phyloP scores from a whole-genome alignment of 2,113 vertebrate genomes.

The Quiscalus mexicanus region DNA sequence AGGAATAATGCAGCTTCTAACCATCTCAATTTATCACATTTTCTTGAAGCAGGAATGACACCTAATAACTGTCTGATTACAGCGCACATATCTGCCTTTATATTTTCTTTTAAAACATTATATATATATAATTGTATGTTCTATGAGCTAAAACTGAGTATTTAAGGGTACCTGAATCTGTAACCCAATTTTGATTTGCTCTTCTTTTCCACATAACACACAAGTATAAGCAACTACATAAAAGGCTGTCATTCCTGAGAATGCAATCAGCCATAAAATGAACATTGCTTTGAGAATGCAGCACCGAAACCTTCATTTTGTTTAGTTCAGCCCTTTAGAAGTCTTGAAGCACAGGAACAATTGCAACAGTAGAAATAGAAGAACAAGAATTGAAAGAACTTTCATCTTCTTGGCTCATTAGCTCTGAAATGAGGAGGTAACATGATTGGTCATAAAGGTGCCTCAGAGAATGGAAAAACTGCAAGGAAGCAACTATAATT shows the following conservation, averaged over 20 bases:
- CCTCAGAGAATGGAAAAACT: slow-evolving; percentile 29
- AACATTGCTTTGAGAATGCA: slow-evolving; percentile 1
- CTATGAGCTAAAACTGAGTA: background rate
- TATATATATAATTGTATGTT: background rate
- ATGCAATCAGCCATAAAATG: background rate
- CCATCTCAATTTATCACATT: background rate
- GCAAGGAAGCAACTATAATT: background rate
- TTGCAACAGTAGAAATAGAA: background rate
- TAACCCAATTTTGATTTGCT: background rate
- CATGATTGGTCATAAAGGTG: slow-evolving; percentile 49
- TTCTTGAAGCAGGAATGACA: background rate
- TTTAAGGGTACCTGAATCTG: background rate
- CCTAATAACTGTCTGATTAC: background rate
- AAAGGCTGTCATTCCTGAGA: background rate
- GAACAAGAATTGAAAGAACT: slow-evolving; percentile 55
- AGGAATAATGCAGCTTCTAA: background rate
- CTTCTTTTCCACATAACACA: background rate
- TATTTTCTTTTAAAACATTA: background rate
- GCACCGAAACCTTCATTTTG: background rate
- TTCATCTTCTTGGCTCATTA: slow-evolving; percentile 67
- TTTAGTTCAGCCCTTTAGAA: slow-evolving; percentile 46
- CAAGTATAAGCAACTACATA: background rate
- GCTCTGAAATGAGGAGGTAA: slow-evolving; percentile 56
- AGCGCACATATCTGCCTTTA: background rate
- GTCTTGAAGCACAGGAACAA: slow-evolving; percentile 34